Evolutionary conservation across 2,888 invertebrate genomes (phyloP).

Genomic region (Zootermopsis nevadensis): DNA sequence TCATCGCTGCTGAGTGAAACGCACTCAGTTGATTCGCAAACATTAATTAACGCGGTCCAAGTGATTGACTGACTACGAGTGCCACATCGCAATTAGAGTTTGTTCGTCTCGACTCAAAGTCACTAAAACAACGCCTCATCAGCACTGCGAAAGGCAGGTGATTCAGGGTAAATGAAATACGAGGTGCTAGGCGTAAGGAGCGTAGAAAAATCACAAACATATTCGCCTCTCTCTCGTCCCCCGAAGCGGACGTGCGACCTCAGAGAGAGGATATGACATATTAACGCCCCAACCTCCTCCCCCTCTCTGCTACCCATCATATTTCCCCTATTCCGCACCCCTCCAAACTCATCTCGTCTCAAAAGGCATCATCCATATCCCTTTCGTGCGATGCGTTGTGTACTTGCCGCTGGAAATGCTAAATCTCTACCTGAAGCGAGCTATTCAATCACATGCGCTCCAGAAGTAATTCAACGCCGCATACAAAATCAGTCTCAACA

Average conservation of each 20-base stretch:
- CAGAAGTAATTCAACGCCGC: not conserved
- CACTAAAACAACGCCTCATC: not conserved
- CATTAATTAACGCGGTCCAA: not conserved
- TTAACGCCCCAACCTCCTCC: slow-evolving; percentile 39
- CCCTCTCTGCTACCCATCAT: slow-evolving; percentile 26
- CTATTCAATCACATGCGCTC: slow-evolving; percentile 13
- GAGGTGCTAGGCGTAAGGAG: not conserved
- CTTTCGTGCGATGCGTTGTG: not conserved
- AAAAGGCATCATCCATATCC: slow-evolving; percentile 36
- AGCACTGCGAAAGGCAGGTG: not conserved
- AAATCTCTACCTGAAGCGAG: slow-evolving; percentile 20
- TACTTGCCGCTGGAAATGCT: slow-evolving; percentile 10
- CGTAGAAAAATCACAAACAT: not conserved
- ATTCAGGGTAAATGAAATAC: not conserved
- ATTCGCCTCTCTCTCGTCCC: not conserved
- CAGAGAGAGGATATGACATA: slow-evolving; percentile 47
- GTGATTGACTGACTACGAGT: not conserved
- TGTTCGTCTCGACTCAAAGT: not conserved
- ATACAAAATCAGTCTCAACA: not conserved
- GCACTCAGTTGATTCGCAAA: not conserved
- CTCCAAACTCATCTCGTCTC: not conserved
- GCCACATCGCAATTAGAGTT: not conserved
- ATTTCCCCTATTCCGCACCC: not conserved
- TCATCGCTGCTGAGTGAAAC: too few relatives aligned
- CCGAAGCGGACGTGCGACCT: slow-evolving; percentile 46